Evolutionary conservation across 2,888 invertebrate species (phyloP), one percentile per base, ranked within the genome.

Genomic region (Chaitophorus viminalis): DNA sequence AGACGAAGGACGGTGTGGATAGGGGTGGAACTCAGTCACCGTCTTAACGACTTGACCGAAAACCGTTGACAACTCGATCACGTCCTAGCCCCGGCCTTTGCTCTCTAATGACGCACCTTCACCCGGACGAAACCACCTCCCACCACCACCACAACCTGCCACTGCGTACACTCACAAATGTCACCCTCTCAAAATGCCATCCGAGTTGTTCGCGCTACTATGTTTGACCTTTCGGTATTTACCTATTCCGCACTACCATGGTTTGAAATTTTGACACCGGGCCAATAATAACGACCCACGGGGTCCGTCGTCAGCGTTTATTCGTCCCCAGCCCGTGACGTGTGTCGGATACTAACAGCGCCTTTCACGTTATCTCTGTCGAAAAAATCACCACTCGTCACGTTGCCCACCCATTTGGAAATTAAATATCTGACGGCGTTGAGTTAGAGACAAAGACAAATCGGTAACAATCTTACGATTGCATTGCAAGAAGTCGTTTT

Each of bases 11-110:
- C 29, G 39, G 31, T 8, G 86, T 9, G 78, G 54, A 36, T 1
- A 21, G 84, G 31, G 60, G 52, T 31, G 17, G 52, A 60, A 87
- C 72, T 60, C 65, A n/a, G 86, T 79, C 79, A 31, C 72, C 79
- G 86, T 87, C 86, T 87, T 87, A 87, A 87, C 86, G 86, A 87
- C 86, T 81, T 87, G 86, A 79, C 79, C 86, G 79, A 87, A 87
- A 87, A 87, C 86, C 86, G 86, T 87, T 87, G 86, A 87, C 86
- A 87, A 87, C 86, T 87, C 86, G 86, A 87, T 87, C 86, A 87
- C 86, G 86, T 87, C 60, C 86, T 87, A 81, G 86, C 72, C 86
- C 11, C 79, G 79, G 86, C 86, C 79, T 79, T 87, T 79, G 79
- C 86, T 87, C 86, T 79, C 86, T 87, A 87, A 87, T 87, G 86